Evolutionary conservation across 1,140 invertebrate species (phyloP).

Genomic region (Diploscapter pachys): DNA sequence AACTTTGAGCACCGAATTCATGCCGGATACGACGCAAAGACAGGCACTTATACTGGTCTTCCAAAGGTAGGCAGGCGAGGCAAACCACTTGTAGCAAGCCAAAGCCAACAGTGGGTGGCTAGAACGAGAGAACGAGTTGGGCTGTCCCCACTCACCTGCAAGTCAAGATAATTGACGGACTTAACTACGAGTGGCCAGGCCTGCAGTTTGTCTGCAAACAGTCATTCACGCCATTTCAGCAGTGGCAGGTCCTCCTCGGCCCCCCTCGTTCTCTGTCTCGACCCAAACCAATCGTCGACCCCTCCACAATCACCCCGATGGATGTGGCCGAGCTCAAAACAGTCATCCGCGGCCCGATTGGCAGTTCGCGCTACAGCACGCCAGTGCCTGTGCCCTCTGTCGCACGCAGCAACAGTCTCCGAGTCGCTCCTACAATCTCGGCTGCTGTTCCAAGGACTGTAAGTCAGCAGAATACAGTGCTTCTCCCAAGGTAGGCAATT

Average conservation of each 20-base stretch:
- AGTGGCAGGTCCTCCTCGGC: constrained; percentile 69
- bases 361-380: constrained; percentile 9
- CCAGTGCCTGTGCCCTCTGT: constrained; percentile 32
- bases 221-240: constrained; percentile 25
- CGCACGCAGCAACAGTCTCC: constrained; percentile 37
- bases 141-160: too few relatives aligned
- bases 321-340: constrained; percentile 72
- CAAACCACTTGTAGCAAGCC: too few relatives aligned
- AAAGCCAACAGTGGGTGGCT: too few relatives aligned
- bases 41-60: constrained; percentile 89
- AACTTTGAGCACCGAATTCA: constrained; percentile 98
- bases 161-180: constrained; percentile 32
- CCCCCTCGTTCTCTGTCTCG: constrained; percentile 66
- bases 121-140: too few relatives aligned
- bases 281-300: constrained; percentile 89
- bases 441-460: too few relatives aligned
- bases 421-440: neutral
- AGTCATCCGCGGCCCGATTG: constrained; percentile 31
- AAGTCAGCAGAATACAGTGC: too few relatives aligned
- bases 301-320: constrained; percentile 89
- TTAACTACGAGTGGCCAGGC: constrained; percentile 27
- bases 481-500: too few relatives aligned
- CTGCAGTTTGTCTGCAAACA: too few relatives aligned
- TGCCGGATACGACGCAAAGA: constrained; percentile 90
- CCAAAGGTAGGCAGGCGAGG: constrained; percentile 69